phyloP scores from a whole-genome alignment of 2,113 vertebrate genomes.

The Eudyptes chrysolophus region DNA sequence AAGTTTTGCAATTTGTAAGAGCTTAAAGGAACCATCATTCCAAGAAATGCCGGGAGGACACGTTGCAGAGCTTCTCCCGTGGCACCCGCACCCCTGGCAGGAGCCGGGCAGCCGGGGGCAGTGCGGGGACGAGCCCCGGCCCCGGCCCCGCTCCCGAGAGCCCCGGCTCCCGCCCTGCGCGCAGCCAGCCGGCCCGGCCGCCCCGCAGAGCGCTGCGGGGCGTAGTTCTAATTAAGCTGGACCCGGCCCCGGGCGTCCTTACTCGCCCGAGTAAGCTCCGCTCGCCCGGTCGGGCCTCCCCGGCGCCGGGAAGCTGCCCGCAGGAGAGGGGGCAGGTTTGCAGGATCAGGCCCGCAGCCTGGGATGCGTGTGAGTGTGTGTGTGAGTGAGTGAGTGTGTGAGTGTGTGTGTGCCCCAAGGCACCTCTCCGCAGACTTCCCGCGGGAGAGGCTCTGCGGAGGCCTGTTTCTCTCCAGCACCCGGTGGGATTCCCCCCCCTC shows the following conservation, averaged over 20 bases:
- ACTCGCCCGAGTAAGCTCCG: neutral
- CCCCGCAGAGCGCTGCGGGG: neutral
- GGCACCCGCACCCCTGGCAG: neutral
- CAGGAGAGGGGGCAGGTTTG: neutral
- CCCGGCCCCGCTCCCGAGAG: neutral
- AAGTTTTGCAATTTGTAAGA: constrained; percentile 60
- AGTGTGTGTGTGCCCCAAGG: neutral
- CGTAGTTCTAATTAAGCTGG: neutral
- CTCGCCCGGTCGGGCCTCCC: neutral
- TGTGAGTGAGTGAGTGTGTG: no score
- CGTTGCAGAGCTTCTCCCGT: neutral
- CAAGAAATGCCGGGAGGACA: constrained; percentile 1
- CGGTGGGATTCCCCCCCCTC: neutral
- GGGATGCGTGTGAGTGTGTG: neutral
- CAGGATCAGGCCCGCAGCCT: neutral
- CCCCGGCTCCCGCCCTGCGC: neutral
- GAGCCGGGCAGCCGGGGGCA: neutral
- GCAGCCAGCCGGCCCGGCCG: neutral
- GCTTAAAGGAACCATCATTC: constrained; percentile 55
- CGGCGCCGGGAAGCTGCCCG: neutral
- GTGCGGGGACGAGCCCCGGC: neutral
- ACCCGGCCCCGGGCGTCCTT: neutral
- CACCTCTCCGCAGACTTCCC: neutral
- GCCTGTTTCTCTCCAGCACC: neutral
- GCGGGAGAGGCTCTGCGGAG: neutral